Evolutionary conservation across 2,888 invertebrate genomes (phyloP).

Genomic region (Eudasyphora cyanicolor): DNA sequence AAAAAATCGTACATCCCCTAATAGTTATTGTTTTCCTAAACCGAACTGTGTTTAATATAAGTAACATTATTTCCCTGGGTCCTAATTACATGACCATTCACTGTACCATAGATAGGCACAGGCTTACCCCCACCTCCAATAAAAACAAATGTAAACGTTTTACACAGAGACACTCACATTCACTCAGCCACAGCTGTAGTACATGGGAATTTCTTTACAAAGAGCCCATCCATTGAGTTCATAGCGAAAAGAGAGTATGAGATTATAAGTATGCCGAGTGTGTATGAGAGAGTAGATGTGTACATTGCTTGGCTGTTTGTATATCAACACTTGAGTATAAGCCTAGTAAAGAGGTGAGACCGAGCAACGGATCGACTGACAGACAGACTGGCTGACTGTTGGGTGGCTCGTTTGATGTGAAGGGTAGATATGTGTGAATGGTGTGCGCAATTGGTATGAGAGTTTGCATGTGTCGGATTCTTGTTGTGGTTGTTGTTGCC

Average conservation of each 20-base stretch:
- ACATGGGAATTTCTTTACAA: conserved; percentile 5
- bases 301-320: neutral
- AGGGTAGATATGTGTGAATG: conserved; percentile 33
- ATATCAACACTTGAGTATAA: neutral
- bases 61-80: too few species aligned
- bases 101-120: too few species aligned
- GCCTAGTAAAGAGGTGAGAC: conserved; percentile 6
- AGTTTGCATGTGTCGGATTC: conserved; percentile 34
- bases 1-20: too few species aligned
- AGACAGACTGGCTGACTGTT: neutral
- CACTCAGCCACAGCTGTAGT: too few species aligned
- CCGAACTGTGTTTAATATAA: too few species aligned
- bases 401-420: neutral
- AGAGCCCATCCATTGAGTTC: conserved; percentile 2
- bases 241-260: neutral
- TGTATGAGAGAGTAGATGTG: neutral
- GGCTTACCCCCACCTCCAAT: neutral
- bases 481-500: conserved; percentile 60
- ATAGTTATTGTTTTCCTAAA: too few species aligned
- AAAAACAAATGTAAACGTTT: neutral
- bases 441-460: too few species aligned
- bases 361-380: neutral
- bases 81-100: too few species aligned
- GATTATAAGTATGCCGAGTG: too few species aligned
- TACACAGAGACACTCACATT: too few species aligned